Percentiles rank a stretch among this genome's conserved stretches.
Evolutionary conservation across 2,888 invertebrate genomes (phyloP).

Genomic region (Ectemnius lituratus): DNA sequence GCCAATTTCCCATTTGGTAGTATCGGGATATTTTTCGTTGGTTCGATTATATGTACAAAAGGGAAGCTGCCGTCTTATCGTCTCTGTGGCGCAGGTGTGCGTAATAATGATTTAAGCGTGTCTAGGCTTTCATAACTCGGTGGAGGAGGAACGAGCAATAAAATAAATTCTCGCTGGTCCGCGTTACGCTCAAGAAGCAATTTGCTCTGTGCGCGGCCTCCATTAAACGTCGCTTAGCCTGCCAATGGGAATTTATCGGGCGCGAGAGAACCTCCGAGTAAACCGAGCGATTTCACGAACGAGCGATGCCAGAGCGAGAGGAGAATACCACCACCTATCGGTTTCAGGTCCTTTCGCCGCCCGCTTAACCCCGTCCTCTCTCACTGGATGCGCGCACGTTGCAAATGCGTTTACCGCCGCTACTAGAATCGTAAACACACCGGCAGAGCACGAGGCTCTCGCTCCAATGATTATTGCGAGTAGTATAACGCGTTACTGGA

Average conservation of each 20-base stretch:
- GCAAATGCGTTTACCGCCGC: neutral
- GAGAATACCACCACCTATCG: too few relatives aligned
- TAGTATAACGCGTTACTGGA: too few relatives aligned
- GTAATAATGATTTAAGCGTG: neutral
- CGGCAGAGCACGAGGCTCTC: slow-evolving; percentile 5
- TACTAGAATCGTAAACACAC: slow-evolving; percentile 13
- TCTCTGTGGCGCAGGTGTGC: neutral
- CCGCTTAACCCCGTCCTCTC: neutral
- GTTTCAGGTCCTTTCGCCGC: slow-evolving; percentile 7
- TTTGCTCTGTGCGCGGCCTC: slow-evolving; percentile 14
- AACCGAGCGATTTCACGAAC: slow-evolving; percentile 1
- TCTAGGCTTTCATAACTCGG: neutral
- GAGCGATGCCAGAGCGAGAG: neutral
- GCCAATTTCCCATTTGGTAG: too few relatives aligned
- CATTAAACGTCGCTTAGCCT: slow-evolving; percentile 13
- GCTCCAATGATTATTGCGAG: slow-evolving; percentile 13
- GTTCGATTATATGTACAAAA: too few relatives aligned
- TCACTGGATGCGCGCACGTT: neutral
- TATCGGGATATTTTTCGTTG: too few relatives aligned
- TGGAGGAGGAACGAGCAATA: neutral
- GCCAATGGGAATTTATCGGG: slow-evolving; percentile 19
- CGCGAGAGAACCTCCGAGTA: slow-evolving; percentile 4
- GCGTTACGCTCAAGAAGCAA: slow-evolving; percentile 23
- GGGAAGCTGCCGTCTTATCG: neutral
- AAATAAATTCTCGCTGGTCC: neutral